A percentile compares a stretch with the other conserved stretches of the same genome.
Evolutionary conservation across 1,140 invertebrate species (phyloP).

Genomic region (Acromyrmex heyeri): DNA sequence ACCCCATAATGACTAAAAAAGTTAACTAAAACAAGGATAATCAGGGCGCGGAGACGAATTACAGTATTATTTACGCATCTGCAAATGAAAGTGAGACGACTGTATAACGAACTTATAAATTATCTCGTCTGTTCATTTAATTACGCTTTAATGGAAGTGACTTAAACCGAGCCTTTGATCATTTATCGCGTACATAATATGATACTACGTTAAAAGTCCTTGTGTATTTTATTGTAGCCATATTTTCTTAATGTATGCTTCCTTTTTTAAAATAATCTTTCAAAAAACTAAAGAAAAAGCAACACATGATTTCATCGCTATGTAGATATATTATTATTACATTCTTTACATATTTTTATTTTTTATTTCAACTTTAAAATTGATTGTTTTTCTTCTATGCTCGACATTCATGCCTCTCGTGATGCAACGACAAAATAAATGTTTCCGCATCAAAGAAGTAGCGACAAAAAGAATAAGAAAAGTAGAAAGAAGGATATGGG

Average conservation of each 20-base stretch:
- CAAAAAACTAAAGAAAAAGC: neutral
- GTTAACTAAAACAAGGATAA: constrained; percentile 32
- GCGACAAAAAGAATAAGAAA: neutral
- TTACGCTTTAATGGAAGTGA: constrained; percentile 50
- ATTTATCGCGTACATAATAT: constrained; percentile 52
- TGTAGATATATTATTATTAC: constrained; percentile 16
- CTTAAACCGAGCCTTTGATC: constrained; percentile 38
- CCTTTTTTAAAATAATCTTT: neutral
- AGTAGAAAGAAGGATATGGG: neutral
- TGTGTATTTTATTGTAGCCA: constrained; percentile 13
- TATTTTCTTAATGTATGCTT: constrained; percentile 10
- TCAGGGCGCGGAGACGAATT: constrained; percentile 49
- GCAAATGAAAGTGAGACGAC: constrained; percentile 46
- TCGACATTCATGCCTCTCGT: constrained; percentile 7
- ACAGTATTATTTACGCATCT: constrained; percentile 47
- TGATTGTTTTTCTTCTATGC: constrained; percentile 13
- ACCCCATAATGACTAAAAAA: constrained; percentile 15
- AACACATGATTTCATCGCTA: neutral
- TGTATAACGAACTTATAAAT: constrained; percentile 54
- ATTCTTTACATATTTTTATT: neutral
- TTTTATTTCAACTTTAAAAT: constrained; percentile 8
- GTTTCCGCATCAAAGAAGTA: constrained; percentile 17
- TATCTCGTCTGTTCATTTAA: constrained; percentile 52
- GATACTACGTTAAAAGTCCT: neutral
- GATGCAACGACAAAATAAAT: constrained; percentile 47